These are phyloP conservation scores for Osmerus eperlanus DNA, from an alignment of 2,113 vertebrate genomes.

Conservation along the genomic window DNA sequence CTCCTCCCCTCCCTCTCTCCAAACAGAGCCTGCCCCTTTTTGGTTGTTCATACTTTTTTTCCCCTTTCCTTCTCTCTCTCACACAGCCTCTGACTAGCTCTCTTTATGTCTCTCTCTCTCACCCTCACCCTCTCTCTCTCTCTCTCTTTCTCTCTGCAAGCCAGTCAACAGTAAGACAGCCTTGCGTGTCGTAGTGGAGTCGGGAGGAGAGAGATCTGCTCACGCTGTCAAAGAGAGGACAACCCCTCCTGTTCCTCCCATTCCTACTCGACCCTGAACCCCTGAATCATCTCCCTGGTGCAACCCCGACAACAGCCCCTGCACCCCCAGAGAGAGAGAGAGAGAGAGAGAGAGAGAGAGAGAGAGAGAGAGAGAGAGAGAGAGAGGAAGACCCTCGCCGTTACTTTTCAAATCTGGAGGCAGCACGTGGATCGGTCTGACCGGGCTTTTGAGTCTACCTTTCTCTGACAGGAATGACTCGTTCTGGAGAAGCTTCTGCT, in stretches of 20 bases:
- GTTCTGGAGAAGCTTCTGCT: slow-evolving; percentile 9
- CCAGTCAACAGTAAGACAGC: slow-evolving; percentile 67
- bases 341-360: background rate
- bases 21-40: slow-evolving; percentile 72
- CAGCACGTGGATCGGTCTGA: slow-evolving; percentile 19
- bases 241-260: slow-evolving; percentile 71
- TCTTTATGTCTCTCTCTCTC: slow-evolving; percentile 30
- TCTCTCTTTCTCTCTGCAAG: slow-evolving; percentile 31
- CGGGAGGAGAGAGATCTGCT: slow-evolving; percentile 46
- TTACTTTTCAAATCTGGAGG: slow-evolving; percentile 34
- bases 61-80: background rate
- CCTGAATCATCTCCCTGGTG: slow-evolving; percentile 34
- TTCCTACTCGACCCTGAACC: slow-evolving; percentile 52
- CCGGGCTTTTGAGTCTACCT: background rate
- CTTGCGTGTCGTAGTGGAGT: slow-evolving; percentile 68
- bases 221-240: slow-evolving; percentile 66
- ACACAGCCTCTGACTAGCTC: no score
- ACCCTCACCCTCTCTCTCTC: slow-evolving; percentile 57
- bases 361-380: slow-evolving; percentile 20
- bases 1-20: slow-evolving; percentile 54
- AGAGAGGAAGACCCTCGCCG: slow-evolving; percentile 40
- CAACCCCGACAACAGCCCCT: slow-evolving; percentile 47
- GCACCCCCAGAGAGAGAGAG: slow-evolving; percentile 17
- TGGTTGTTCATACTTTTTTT: slow-evolving; percentile 69
- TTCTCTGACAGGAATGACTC: slow-evolving; percentile 26